Evolutionary conservation across 2,888 invertebrate genomes (phyloP).

Genomic region (Epinotia bilunana): DNA sequence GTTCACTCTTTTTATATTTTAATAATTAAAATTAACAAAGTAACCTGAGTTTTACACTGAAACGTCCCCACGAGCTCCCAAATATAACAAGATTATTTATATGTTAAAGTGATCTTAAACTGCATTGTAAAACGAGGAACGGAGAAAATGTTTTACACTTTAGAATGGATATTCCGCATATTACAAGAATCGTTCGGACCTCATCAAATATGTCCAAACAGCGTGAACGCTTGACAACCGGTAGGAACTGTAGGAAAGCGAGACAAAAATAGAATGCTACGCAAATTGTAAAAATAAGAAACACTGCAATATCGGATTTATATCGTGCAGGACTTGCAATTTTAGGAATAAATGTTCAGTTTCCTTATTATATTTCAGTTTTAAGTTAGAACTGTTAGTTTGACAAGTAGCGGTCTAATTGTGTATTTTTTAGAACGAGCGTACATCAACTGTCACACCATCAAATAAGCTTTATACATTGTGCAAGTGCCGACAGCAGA

Average conservation of each 20-base stretch:
- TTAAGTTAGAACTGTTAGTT: not conserved
- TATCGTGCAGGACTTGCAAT: not conserved
- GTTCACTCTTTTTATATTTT: too few relatives aligned
- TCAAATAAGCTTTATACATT: too few relatives aligned
- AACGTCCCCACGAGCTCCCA: too few relatives aligned
- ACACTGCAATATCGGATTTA: not conserved
- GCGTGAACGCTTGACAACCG: constrained; percentile 67
- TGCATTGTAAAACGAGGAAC: not conserved
- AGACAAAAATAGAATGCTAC: constrained; percentile 26
- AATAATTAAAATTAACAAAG: too few relatives aligned
- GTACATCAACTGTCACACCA: too few relatives aligned
- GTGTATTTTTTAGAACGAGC: too few relatives aligned
- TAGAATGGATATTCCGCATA: not conserved
- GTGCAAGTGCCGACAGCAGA: too few relatives aligned
- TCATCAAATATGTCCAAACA: constrained; percentile 60
- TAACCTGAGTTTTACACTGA: too few relatives aligned
- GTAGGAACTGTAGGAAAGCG: constrained; percentile 42
- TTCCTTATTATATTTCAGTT: not conserved
- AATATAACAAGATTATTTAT: too few relatives aligned
- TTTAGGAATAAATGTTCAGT: not conserved
- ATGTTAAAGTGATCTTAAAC: too few relatives aligned
- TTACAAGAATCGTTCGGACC: constrained; percentile 55
- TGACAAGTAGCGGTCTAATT: not conserved
- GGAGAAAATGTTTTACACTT: not conserved
- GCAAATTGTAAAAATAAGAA: not conserved